Conservation (phyloP, 2,797 vertebrate species). For the Linurgus olivaceus region DNA sequence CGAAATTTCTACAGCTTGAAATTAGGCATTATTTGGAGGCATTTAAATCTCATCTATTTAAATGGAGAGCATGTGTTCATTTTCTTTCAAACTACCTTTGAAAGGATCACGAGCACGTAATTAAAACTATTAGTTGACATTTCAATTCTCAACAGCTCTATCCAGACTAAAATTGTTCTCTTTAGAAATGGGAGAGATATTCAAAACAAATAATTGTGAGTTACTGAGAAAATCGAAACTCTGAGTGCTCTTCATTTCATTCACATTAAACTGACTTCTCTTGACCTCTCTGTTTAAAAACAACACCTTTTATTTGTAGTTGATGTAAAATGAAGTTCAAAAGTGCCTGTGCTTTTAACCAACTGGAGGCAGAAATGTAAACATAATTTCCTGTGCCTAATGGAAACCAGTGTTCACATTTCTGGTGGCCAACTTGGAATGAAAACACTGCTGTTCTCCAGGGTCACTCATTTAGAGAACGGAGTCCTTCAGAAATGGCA, state of each 20-base stretch:
- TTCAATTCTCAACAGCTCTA: background rate
- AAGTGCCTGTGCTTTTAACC: background rate
- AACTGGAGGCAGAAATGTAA: background rate
- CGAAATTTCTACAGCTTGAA: background rate
- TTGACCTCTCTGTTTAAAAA: background rate
- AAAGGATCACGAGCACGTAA: slow-evolving; percentile 4
- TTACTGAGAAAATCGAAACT: background rate
- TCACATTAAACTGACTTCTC: background rate
- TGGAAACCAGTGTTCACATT: background rate
- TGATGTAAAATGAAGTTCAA: background rate
- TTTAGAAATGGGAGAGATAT: background rate
- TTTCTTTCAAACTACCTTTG: slow-evolving; percentile 36
- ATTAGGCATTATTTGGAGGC: background rate
- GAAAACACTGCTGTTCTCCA: fast-evolving
- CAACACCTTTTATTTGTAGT: background rate
- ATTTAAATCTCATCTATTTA: slow-evolving; percentile 15
- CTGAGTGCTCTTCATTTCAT: background rate
- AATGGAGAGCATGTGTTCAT: slow-evolving; percentile 1
- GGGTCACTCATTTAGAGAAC: background rate
- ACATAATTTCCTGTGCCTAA: background rate
- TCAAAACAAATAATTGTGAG: background rate
- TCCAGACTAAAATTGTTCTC: background rate
- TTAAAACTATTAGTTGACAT: slow-evolving; percentile 44
- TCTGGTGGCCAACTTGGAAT: background rate
- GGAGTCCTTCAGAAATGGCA: background rate